Evolutionary conservation across 1,140 invertebrate species (phyloP), one percentile per base, ranked within the genome.

Genomic region (Sinonovacula constricta): DNA sequence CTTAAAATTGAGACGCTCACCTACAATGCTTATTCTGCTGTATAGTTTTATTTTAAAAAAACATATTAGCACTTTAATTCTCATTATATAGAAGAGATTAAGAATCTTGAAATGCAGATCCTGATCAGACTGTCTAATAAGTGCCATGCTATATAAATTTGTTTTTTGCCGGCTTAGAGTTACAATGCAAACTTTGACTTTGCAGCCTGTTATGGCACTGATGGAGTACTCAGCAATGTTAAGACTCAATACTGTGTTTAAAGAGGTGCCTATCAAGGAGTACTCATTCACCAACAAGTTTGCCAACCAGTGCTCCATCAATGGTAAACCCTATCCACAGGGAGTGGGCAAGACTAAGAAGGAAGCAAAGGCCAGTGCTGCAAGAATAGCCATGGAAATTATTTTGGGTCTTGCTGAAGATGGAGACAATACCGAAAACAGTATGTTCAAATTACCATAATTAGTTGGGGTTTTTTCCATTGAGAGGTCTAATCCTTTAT

Each of bases 301-400:
- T 82, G 88, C 85, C 14, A 66, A 53, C 60, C 68, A 78, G 31
- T 86, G 85, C 57, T 71, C 33, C 3, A 65, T 90, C 3, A 82
- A 88, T 66, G 85, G 82, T 7, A 66, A 70, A 24, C 31, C 60
- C 3, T 90, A 85, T 71, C 84, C 82, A 18, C 85, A 87, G 39
- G 88, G 88, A 15, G 62, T 78, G 1, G 89, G 85, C 15, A 83
- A 75, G 36, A 89, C 83, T 4, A 90, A 90, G 66, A 90, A 90
- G 71, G 88, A 90, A 15, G 88, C 89, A 2, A 90, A 89, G 68
- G 82, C 83, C n/a, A 76, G 70, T 5, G 83, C 86, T 39, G 85
- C 86, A 15, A 85, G 70, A 54, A 84, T 81, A 7, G 87, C 87
- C 0, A 83, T 90, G 14, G 77, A 68, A 36, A 81, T 80, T 14